Evolutionary conservation across 2,113 vertebrate genomes (phyloP), one percentile per base, ranked within the genome.

Genomic region (Taxidea taxus): DNA sequence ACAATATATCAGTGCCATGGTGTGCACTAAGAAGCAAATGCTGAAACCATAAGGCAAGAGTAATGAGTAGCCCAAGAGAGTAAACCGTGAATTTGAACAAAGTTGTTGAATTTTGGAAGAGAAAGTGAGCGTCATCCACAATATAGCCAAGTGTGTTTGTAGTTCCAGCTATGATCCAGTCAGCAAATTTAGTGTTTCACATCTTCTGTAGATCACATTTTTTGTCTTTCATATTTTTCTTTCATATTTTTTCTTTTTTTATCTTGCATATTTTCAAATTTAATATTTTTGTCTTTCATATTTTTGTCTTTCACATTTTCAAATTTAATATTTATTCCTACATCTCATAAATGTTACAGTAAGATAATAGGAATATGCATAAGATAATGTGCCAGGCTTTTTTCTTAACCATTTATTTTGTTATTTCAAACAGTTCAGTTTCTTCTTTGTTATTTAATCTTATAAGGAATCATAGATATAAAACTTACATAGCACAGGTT

Each of bases 81-180:
- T 54, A 87, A 90, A 74, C 10, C 64, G 0, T 85, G 54, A 15
- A 64, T 78, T 82, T 91, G 42, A 87, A 58, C 25, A 82, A 90
- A 84, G 21, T 44, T 90, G 49, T 84, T 95, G 54, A 68, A 62
- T 78, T 97, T 93, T 78, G 21, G 54, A 85, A 91, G 15, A 85
- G 27, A 93, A 88, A 90, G 25, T 62, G 68, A 83, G 18, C 10
- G 34, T 49, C 29, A 47, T 62, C 34, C 14, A 8, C 62, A 44
- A 6, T 20, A 9, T 56, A 56, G 11, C 23, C 54, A 39, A 51
- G 27, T 56, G 0, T 92, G 2, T 68, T n/a, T 83, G 1, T 25
- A 7, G 49, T 64, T 49, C 82, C n/a, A 72, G 11, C 11, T 89
- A n/a, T 9, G 37, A 83, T 9, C 10, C 18, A 68, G 54, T 74